Evolutionary conservation across 35 echinoderm and acorn worm genomes (phyloP), one percentile per base, ranked within the genome.

Genomic region (Chiridota heheva): DNA sequence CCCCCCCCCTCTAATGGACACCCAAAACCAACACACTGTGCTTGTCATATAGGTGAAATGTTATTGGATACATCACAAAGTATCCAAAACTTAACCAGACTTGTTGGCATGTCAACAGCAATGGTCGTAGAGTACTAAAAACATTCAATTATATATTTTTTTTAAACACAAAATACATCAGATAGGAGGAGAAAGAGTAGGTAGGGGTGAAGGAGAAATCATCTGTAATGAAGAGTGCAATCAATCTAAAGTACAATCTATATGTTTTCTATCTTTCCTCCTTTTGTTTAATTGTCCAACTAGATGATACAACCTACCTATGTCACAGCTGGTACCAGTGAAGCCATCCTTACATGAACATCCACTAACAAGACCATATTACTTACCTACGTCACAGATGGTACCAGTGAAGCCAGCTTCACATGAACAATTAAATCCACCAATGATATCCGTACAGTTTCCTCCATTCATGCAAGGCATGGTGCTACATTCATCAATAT

Each of bases 401-500:
- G 49, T 36, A 16, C 82, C 72, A 10, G 64, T 91, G 31, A 42
- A 91, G 20, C 89, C 89, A 12, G 61, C 29, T 5, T 36, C 30
- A 61, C 89, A 91, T 0, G 15, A 12, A 71, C 89, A 91, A 20
- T 57, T 16, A 31, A 73, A 91, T 2, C 73, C 65, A 70, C 73
- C 73, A 1, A 85, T 17, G 8, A 18, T 40, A 55, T 91, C 81
- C 27, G 63, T 58, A 80, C 89, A 91, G 1, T 33, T 42, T 43
- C 67, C 89, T 28, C 57, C 74, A 36, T 91, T 91, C 1, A 24
- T 17, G 73, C 89, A 91, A 31, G 89, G 89, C 12, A 29, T 32
- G 15, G 61, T 78, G 28, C 46, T 29, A 62, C 89, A 91, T 25
- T 91, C 89, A 72, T 91, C 44, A 17, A 80, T 78, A 73, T 91